Evolutionary conservation across 2,797 vertebrate species (phyloP), one percentile per base, ranked within the genome.

Genomic region (Poecilia wingei): DNA sequence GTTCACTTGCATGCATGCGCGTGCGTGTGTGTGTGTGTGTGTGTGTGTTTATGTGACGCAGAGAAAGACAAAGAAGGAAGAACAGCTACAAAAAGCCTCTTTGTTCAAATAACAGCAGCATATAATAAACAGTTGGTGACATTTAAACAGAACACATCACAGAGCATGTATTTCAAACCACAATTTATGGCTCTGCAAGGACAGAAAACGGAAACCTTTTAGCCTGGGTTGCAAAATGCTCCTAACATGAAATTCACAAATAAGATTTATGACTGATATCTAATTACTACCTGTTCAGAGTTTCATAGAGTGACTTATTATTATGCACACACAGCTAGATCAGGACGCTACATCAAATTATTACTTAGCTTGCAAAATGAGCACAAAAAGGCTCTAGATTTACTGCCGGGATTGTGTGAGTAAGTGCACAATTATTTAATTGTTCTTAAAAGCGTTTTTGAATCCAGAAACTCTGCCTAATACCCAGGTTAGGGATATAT

Each of bases 271-370:
- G 80, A 81, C 78, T 74, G 79, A 87, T 88, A 73, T 78, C 86
- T 95, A 95, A 96, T 95, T 93, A 91, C 92, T 92, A 96, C 93
- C 94, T 95, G 91, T 88, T 88, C 87, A 68, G 75, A 71, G 79
- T 91, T 81, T 83, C 86, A 78, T 76, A 51, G 43, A 86, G 85
- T 93, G 92, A 95, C 94, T 93, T 93, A 93, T 87, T 82, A 87
- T 80, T 71, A 71, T 45, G 79, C 78, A 72, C 77, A 72, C 79
- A 83, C 87, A 89, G 77, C 81, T 43, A 73, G 84, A 85, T 85
- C 70, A 82, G 74, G 84, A 84, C 86, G 90, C 69, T 76, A 39
- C 79, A 82, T 91, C 90, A 93, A 92, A 87, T 87, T 88, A 77
- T 94, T 91, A 93, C 85, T 84, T 85, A 84, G 80, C 84, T 89